Evolutionary conservation across 2,113 vertebrate species (phyloP), one percentile per base, ranked within the genome.

Genomic region (Clarias magur): DNA sequence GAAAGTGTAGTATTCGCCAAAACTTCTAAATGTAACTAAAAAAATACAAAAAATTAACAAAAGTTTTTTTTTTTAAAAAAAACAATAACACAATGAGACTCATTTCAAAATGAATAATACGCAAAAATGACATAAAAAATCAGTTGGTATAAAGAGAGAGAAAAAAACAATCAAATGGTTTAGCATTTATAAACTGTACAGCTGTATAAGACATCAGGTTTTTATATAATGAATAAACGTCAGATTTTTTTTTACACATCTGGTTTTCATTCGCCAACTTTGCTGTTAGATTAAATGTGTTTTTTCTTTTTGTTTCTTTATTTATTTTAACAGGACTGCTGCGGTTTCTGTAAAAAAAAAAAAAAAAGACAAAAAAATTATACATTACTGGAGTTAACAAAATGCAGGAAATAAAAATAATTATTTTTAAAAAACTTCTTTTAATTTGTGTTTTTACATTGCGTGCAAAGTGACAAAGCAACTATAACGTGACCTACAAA

Each of bases 151-250:
- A 30, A 16, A 80, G 60, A 82, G 63, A 67, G 19, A 67, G 65
- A 73, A 82, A 86, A 34, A 78, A 75, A 79, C 17, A 84, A 63
- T 38, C 83, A 75, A 17, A 9, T 60, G 78, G 80, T 73, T 80
- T 16, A 34, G 82, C 21, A 27, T 86, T 86, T 85, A 76, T 53
- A 90, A 75, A 75, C 54, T 86, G 83, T 81, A 84, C 86, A 84
- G 42, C 5, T 68, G 54, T 62, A 75, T 62, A 76, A 85, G 30
- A 72, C 79, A 79, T 34, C 54, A 59, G 5, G 48, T 48, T 27
- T 79, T n/a, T 30, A 54, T 48, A 78, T 23, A 2, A 30, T 30
- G 19, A 19, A 60, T 38, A 62, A 60, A 80, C 2, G 10, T 38
- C 78, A 16, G 4, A 4, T 23, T 60, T 62, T 88, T 25, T 34